Conservation (phyloP, 2,888 invertebrate genomes). For the Xiphydria camelus region DNA sequence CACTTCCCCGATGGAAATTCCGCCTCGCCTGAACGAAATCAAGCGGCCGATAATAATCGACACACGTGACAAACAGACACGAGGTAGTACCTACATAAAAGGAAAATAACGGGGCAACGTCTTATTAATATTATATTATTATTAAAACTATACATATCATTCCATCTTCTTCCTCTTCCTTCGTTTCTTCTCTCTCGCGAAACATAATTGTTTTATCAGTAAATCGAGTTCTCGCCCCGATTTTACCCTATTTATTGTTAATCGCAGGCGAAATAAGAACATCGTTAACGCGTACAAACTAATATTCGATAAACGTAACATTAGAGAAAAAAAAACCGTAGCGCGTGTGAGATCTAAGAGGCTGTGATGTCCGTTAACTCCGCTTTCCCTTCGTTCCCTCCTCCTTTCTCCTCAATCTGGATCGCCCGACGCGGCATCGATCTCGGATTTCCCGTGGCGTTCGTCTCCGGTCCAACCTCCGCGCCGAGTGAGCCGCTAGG, state of each 20-base stretch:
- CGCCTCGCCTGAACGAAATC: no score
- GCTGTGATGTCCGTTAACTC: slow-evolving; percentile 47
- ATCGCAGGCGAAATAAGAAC: slow-evolving; percentile 27
- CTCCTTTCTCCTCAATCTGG: slow-evolving; percentile 2
- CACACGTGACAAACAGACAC: slow-evolving; percentile 36
- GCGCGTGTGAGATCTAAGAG: slow-evolving; percentile 50
- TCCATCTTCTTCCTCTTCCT: no score
- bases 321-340: no score
- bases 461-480: no score
- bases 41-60: no score
- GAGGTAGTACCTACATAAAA: slow-evolving; percentile 38
- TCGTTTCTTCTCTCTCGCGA: slow-evolving; percentile 39
- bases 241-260: slow-evolving; percentile 2
- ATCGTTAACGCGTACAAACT: slow-evolving; percentile 40
- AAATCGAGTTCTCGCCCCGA: no score
- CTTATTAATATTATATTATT: no score
- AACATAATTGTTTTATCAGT: slow-evolving; percentile 38
- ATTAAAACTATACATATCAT: slow-evolving; percentile 50
- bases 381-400: no score
- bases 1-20: no score
- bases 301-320: slow-evolving; percentile 28
- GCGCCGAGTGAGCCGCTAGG: background rate
- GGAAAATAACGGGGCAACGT: no score
- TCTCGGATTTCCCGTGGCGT: slow-evolving; percentile 3
- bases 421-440: background rate